Percentiles rank a stretch among this genome's conserved stretches.
Evolutionary conservation across 2,888 invertebrate species (phyloP).

Genomic region (Coleophora deauratella): DNA sequence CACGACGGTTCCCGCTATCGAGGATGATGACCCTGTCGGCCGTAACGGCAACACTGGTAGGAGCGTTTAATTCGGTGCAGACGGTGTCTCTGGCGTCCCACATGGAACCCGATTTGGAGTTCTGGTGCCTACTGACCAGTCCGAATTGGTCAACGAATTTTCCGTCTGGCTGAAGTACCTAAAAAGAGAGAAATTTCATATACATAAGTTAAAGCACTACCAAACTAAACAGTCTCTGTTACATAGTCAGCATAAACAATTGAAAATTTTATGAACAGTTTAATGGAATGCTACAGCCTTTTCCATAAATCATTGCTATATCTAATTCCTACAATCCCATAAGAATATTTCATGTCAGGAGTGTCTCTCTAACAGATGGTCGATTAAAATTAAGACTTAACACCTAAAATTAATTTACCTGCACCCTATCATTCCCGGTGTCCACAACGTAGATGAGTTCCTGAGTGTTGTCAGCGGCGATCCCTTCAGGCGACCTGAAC

Average conservation of each 20-base stretch:
- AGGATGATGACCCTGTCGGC: conserved; percentile 71
- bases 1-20: conserved; percentile 82
- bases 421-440: conserved; percentile 83
- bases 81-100: conserved; percentile 47
- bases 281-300: no score
- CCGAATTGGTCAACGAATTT: conserved; percentile 77
- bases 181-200: conserved; percentile 9
- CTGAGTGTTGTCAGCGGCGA: conserved; percentile 72
- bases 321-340: no score
- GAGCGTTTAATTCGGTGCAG: conserved; percentile 78
- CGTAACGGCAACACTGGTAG: conserved; percentile 80
- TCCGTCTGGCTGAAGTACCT: conserved; percentile 74
- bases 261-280: no score
- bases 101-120: conserved; percentile 33
- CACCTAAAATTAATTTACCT: conserved; percentile 32
- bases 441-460: conserved; percentile 81
- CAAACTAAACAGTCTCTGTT: no score
- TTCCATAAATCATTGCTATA: no score
- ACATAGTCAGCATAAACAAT: no score
- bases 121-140: conserved; percentile 46
- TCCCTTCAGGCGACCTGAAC: conserved; percentile 83
- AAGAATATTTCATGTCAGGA: no score
- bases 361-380: no score
- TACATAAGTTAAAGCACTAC: no score
- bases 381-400: no score